These are phyloP conservation scores for Mastomys natalensis DNA, from an alignment of 2,113 vertebrate genomes.

Conservation along the genomic window DNA sequence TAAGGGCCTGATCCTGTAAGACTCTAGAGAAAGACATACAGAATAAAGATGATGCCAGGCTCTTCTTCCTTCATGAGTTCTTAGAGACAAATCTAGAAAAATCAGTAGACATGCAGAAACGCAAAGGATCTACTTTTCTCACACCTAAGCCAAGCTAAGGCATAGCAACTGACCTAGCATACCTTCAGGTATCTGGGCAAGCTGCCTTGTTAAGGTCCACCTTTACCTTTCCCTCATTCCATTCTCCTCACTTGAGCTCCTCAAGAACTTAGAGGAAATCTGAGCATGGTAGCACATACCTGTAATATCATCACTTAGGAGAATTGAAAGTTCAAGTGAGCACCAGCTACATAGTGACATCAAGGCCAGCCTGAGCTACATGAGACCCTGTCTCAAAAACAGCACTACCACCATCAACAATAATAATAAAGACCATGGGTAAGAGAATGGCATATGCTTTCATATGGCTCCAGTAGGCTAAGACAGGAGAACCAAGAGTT, in stretches of 20 bases:
- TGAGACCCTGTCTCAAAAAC: background rate
- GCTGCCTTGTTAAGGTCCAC: background rate
- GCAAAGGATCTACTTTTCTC: background rate
- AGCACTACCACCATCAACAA: background rate
- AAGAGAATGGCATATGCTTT: background rate
- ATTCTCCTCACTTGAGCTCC: background rate
- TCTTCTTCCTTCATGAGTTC: background rate
- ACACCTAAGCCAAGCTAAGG: background rate
- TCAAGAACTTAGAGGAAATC: background rate
- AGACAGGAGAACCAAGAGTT: too few species aligned
- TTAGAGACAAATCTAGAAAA: constrained; percentile 62
- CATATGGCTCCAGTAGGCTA: background rate
- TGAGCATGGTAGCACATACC: background rate
- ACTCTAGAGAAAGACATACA: constrained; percentile 19
- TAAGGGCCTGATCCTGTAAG: background rate
- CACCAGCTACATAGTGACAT: background rate
- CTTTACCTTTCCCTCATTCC: background rate
- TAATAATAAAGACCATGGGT: background rate
- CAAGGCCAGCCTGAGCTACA: background rate
- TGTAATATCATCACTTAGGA: background rate
- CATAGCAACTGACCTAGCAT: background rate
- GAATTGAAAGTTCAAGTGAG: background rate
- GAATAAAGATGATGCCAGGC: constrained; percentile 12
- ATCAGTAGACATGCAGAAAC: constrained; percentile 24
- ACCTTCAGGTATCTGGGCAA: background rate